Evolutionary conservation across 1,140 invertebrate species (phyloP).

Genomic region (Pachyrhynchus sulphureomaculatus): DNA sequence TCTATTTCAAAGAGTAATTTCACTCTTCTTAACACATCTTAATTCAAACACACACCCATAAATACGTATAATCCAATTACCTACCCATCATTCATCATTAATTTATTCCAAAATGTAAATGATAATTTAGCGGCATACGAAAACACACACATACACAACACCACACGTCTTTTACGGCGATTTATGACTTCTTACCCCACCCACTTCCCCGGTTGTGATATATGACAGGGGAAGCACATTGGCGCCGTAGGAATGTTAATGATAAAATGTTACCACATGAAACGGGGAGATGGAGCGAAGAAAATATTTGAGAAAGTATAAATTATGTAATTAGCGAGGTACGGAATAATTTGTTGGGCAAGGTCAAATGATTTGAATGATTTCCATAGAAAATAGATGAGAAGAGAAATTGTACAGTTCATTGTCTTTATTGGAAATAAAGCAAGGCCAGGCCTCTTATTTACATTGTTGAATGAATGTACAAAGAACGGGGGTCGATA

Average conservation of each 20-base stretch:
- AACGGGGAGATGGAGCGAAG: conserved; percentile 2
- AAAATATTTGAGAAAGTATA: conserved; percentile 12
- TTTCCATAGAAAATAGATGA: no score
- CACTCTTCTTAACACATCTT: no score
- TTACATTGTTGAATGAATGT: no score
- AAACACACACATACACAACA: conserved; percentile 18
- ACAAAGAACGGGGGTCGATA: no score
- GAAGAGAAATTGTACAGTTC: no score
- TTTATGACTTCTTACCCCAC: conserved; percentile 42
- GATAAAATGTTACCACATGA: conserved; percentile 38
- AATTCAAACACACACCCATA: no score
- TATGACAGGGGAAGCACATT: conserved; percentile 40
- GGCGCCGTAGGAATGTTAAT: conserved; percentile 44
- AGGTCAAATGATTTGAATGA: conserved; percentile 13
- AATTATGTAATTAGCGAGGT: conserved; percentile 25
- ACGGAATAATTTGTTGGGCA: conserved; percentile 11
- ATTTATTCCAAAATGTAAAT: conserved; percentile 21
- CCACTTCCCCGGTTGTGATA: conserved; percentile 43
- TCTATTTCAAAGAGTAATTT: no score
- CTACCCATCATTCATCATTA: conserved; percentile 23
- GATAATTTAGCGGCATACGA: conserved; percentile 25
- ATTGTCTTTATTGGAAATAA: no score
- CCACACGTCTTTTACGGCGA: conserved; percentile 27
- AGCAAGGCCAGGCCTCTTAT: no score
- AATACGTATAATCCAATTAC: conserved; percentile 5